Evolutionary conservation across 2,113 vertebrate species (phyloP), one percentile per base, ranked within the genome.

Genomic region (Todiramphus saurophagus): DNA sequence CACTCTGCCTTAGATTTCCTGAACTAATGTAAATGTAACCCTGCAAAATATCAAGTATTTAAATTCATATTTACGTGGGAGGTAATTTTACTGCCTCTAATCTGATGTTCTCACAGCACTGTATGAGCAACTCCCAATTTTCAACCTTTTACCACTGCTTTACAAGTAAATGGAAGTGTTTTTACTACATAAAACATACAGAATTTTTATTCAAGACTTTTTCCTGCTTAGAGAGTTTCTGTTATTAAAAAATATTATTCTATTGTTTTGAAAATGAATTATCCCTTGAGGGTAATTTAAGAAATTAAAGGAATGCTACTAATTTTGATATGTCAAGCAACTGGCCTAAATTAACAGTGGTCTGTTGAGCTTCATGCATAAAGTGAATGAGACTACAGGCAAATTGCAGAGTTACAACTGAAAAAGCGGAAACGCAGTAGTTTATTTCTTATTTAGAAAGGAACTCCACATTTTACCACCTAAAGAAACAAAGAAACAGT

Each of bases 191-290:
- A 96, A 95, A 97, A 92, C 83, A 94, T 48, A 92, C 67, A 86
- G 73, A 13, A 53, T 79, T 94, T 96, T 94, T 90, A 96, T 96
- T 85, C 84, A 94, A 93, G 92, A 80, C 58, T 79, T 91, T 87
- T 95, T 94, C 80, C 91, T 94, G 69, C 86, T 89, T 33, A 76
- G 80, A 93, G 62, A 95, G 70, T 89, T 96, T 96, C 77, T 94
- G 72, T 94, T 92, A 96, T 95, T 92, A 95, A 96, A 96, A 96
- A 93, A 60, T 84, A 96, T 94, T 97, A 96, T 96, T 87, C 91
- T 95, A 94, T 94, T 96, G 96, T 96, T 96, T 94, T 91, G 90
- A 96, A 95, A 96, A 96, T 95, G 0, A 96, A 95, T 93, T 95
- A 92, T 91, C 94, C 95, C 96, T 95, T 53, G 58, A 94, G 96